Percentiles rank a stretch among this genome's conserved stretches.
Conservation (phyloP, 2,888 invertebrate species). For the Tachina lurida region DNA sequence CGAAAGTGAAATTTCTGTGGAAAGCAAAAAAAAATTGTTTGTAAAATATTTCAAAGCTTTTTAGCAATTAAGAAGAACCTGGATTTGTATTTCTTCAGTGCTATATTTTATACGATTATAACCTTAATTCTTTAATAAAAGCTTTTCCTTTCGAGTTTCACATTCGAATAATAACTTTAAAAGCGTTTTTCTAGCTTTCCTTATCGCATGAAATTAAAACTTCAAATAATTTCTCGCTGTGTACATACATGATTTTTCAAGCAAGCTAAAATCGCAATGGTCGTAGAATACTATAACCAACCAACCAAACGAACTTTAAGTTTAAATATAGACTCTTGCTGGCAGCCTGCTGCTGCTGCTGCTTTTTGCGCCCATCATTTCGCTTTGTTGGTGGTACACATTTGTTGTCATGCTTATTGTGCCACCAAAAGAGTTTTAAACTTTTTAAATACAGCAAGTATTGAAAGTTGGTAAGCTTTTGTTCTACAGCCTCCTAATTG, state of each 20-base stretch:
- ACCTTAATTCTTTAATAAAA: too few species aligned
- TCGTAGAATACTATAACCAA: conserved; percentile 3
- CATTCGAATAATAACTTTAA: too few species aligned
- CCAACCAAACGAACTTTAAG: conserved; percentile 15
- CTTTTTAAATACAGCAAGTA: conserved; percentile 49
- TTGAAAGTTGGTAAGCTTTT: conserved; percentile 65
- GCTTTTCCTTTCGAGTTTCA: too few species aligned
- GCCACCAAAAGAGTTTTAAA: conserved; percentile 72
- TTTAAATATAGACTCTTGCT: conserved; percentile 7
- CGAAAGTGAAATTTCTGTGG: too few species aligned
- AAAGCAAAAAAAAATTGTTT: too few species aligned
- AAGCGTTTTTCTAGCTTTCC: too few species aligned
- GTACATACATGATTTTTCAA: conserved; percentile 2
- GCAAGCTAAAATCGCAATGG: conserved; percentile 22
- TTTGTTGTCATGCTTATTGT: conserved; percentile 71
- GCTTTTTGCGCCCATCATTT: conserved; percentile 48
- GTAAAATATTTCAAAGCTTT: too few species aligned
- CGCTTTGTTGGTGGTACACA: conserved; percentile 69
- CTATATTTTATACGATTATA: too few species aligned
- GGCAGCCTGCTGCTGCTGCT: conserved; percentile 6
- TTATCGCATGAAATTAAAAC: not conserved
- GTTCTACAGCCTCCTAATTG: conserved; percentile 72
- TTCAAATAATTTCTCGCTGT: conserved; percentile 31
- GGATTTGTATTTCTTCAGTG: too few species aligned
- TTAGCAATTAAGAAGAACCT: too few species aligned